A percentile compares a stretch with the other conserved stretches of the same genome.
These are phyloP conservation scores for Eupsilia transversa DNA, from an alignment of 2,888 invertebrate genomes.

Conservation along the genomic window DNA sequence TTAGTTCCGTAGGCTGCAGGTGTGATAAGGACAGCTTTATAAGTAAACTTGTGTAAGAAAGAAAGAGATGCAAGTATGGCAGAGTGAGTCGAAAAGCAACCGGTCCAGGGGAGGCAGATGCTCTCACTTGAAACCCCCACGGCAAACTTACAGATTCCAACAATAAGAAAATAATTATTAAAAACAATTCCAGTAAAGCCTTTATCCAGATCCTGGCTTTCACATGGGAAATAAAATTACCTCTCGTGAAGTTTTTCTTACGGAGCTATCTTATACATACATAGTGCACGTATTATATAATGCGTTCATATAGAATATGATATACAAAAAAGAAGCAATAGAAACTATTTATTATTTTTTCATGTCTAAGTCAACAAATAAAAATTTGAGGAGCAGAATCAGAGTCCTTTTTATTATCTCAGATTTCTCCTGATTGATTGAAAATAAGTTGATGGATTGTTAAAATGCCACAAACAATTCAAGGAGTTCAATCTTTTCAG, in stretches of 20 bases:
- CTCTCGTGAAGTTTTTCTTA: conserved; percentile 35
- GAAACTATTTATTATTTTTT: neutral
- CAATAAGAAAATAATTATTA: conserved; percentile 87
- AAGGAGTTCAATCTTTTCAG: conserved; percentile 24
- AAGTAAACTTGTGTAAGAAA: conserved; percentile 59
- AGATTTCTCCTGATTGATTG: conserved; percentile 10
- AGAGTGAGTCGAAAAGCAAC: conserved; percentile 84
- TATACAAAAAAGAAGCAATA: neutral
- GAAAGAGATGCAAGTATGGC: conserved; percentile 76
- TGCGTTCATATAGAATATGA: neutral
- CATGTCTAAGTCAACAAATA: neutral
- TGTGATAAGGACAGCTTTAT: conserved; percentile 76
- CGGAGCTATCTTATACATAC: conserved; percentile 26
- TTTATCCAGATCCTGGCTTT: conserved; percentile 69
- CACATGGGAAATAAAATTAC: conserved; percentile 63
- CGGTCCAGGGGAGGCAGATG: conserved; percentile 89
- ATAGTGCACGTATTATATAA: too few relatives aligned
- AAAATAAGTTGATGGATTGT: conserved; percentile 13
- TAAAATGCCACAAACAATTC: conserved; percentile 26
- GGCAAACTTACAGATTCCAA: conserved; percentile 85
- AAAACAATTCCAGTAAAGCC: conserved; percentile 74
- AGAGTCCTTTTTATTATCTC: neutral
- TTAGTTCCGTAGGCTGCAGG: conserved; percentile 83
- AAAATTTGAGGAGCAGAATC: neutral
- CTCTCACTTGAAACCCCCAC: conserved; percentile 84